Evolutionary conservation across 1,140 invertebrate genomes (phyloP), one percentile per base, ranked within the genome.

Genomic region (Aricia agestis): DNA sequence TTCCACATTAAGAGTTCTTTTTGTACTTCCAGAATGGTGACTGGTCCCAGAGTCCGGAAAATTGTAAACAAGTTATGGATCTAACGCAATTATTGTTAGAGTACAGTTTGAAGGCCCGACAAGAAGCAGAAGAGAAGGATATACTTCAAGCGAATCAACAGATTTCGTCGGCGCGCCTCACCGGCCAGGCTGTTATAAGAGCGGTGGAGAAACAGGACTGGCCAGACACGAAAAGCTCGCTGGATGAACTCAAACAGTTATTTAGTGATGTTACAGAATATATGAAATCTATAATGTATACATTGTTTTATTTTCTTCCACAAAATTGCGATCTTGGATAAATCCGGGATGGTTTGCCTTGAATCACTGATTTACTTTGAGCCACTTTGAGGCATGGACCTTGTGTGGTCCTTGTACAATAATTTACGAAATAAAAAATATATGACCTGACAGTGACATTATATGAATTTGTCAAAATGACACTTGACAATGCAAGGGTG

Each of bases 161-260:
- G 66, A 78, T 95, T 4, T 94, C 93, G 2, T 95, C 94, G 4
- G 94, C 93, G 0, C 92, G 94, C 63, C 76, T 95, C 6, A 93
- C 93, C 0, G 89, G 93, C 9, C 94, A 95, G 67, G 92, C 91
- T 13, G 91, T 93, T 17, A 74, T 94, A 45, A 87, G 89, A 31
- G 93, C 92, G 42, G 85, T 90, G 0, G 92, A 93, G 71, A 91
- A 92, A 75, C 87, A 93, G 68, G 78, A 88, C 45, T 93, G 92
- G 84, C 76, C 84, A 0, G 85, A 92, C 73, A 85, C 86, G 19
- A 71, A 86, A 41, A 74, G 78, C 3, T 73, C 85, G 15, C 36
- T 83, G 7, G 68, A 78, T 59, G 68, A 79, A 36, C 77, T 93
- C 19, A 81, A 83, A 71, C 73, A 78, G 52, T 45, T 89, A 66